phyloP scores from a whole-genome alignment of 2,888 invertebrate genomes.

The Cylloceria caligata region DNA sequence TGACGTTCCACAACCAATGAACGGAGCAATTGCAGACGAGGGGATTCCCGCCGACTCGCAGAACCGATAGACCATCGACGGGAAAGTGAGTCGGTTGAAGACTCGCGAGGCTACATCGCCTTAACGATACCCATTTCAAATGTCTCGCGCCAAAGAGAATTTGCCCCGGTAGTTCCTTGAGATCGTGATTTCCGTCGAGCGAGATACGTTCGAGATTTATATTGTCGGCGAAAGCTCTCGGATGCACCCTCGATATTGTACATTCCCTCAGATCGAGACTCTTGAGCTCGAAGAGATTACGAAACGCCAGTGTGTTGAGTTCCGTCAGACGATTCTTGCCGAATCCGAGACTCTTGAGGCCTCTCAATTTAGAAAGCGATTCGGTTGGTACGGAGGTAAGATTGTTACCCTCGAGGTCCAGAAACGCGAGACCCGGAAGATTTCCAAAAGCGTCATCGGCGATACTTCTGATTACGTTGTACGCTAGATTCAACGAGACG shows the following conservation, averaged over 20 bases:
- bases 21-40: constrained; percentile 94
- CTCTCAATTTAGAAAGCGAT: constrained; percentile 91
- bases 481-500: constrained; percentile 89
- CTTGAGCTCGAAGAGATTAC: constrained; percentile 93
- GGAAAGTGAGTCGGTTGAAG: constrained; percentile 93
- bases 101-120: constrained; percentile 90
- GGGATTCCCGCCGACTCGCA: constrained; percentile 93
- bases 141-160: constrained; percentile 94
- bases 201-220: constrained; percentile 92
- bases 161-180: constrained; percentile 91
- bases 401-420: constrained; percentile 93
- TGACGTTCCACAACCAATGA: constrained; percentile 93
- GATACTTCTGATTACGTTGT: constrained; percentile 91
- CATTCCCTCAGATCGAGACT: constrained; percentile 88
- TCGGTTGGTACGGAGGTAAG: constrained; percentile 91
- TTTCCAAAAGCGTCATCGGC: constrained; percentile 91
- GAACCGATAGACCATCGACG: constrained; percentile 90
- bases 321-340: constrained; percentile 92
- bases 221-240: constrained; percentile 93
- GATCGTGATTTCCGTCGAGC: constrained; percentile 91
- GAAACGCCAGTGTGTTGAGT: constrained; percentile 91
- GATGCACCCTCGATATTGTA: constrained; percentile 88
- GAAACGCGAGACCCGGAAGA: constrained; percentile 89
- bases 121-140: constrained; percentile 90
- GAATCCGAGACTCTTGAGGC: constrained; percentile 91